Evolutionary conservation across 2,113 vertebrate species (phyloP), one percentile per base, ranked within the genome.

Genomic region (Tiliqua scincoides): DNA sequence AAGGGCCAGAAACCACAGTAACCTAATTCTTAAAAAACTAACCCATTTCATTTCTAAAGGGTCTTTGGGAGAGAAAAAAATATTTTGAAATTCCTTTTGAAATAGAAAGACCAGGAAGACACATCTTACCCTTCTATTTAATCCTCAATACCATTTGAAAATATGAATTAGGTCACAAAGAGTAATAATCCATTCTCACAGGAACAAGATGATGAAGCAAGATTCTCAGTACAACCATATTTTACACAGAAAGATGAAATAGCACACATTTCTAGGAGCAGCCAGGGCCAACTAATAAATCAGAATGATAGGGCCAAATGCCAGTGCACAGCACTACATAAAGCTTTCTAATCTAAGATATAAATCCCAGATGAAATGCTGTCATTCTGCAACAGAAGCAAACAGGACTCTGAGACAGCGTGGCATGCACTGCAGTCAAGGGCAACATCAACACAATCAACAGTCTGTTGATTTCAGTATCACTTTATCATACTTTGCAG

Each of bases 201-300:
- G 74, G 59, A 43, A 83, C 32, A 74, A 52, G 61, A 86, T 43
- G 79, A 86, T 35, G 61, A 86, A 71, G 79, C 62, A 32, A 82
- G 67, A 81, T 59, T 43, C 57, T 54, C 18, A 65, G 18, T n/a
- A 68, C 27, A 54, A 37, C 70, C 73, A 65, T 73, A 73, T 63
- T 65, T 86, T 83, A 89, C 17, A 72, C 57, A 59, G 61, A 83
- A 82, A 78, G 78, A 59, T 79, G 67, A 82, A 54, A 71, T 8
- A 72, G 57, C 21, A 43, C 35, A 79, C 30, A 37, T 83, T 32
- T 83, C 73, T 79, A 78, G 32, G 1, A 37, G 70, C 10, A 73
- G 8, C 6, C 43, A 86, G 30, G 67, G 88, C n/a, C 79, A 40
- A n/a, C 48, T 73, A 48, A 86, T 89, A 86, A 86, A 83, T 89